Evolutionary conservation across 2,113 vertebrate genomes (phyloP).

Genomic region (Castor canadensis): DNA sequence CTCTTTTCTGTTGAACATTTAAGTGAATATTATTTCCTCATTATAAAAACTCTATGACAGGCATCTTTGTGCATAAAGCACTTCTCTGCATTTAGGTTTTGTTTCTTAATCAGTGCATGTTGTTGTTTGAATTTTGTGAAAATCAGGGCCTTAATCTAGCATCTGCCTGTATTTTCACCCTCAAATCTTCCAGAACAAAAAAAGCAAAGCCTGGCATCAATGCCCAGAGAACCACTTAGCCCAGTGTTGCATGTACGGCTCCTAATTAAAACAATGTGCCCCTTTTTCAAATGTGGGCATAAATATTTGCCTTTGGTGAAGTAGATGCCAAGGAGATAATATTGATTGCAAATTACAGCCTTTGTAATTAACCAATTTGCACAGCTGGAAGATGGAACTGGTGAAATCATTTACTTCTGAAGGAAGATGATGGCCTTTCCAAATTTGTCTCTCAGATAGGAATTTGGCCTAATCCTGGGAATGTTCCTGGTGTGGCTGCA

Average conservation of each 20-base stretch:
- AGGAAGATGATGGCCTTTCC: constrained; percentile 58
- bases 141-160: background rate
- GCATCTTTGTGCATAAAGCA: background rate
- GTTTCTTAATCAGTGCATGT: background rate
- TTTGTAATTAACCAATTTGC: constrained; percentile 76
- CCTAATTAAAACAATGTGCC: constrained; percentile 69
- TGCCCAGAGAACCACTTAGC: constrained; percentile 42
- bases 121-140: constrained; percentile 28
- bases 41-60: background rate
- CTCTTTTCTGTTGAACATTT: constrained; percentile 21
- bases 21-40: constrained; percentile 40
- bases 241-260: constrained; percentile 26
- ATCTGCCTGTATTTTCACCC: constrained; percentile 41
- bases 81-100: constrained; percentile 24
- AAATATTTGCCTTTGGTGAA: constrained; percentile 74
- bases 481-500: constrained; percentile 42
- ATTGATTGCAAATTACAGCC: constrained; percentile 74
- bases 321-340: constrained; percentile 73
- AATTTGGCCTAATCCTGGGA: constrained; percentile 46
- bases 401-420: constrained; percentile 71
- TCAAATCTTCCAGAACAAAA: constrained; percentile 28
- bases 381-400: constrained; percentile 66
- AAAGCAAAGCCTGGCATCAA: constrained; percentile 43
- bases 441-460: constrained; percentile 57
- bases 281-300: constrained; percentile 65